Conservation (phyloP, 2,888 invertebrate genomes). For the Falcaria lacertinaria region DNA sequence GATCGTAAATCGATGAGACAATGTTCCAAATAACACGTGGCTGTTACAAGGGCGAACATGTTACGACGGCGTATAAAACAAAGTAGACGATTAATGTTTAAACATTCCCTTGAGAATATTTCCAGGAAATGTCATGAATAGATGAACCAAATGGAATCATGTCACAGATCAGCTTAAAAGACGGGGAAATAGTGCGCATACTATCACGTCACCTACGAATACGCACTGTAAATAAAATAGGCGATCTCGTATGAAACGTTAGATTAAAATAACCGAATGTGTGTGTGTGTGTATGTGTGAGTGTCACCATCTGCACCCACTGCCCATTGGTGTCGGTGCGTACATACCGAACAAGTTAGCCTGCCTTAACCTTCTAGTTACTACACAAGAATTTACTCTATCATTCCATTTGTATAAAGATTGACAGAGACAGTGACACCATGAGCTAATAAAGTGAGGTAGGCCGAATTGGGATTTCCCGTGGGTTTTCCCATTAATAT, state of each 20-base stretch:
- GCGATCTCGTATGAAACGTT: constrained; percentile 68
- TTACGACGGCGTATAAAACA: constrained; percentile 23
- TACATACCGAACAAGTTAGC: too few species aligned
- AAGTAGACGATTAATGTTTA: constrained; percentile 31
- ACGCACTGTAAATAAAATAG: constrained; percentile 74
- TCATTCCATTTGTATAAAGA: too few species aligned
- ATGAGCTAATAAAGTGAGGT: too few species aligned
- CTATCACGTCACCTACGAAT: constrained; percentile 56
- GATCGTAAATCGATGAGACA: constrained; percentile 32
- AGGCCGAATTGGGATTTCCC: too few species aligned
- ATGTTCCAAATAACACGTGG: constrained; percentile 25
- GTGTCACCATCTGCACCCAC: constrained; percentile 43
- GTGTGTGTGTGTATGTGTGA: too few species aligned
- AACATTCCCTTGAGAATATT: constrained; percentile 24
- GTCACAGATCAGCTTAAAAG: constrained; percentile 48
- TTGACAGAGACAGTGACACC: too few species aligned
- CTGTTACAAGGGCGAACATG: constrained; percentile 11
- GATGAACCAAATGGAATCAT: constrained; percentile 48
- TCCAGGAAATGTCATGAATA: constrained; percentile 36
- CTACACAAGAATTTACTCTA: too few species aligned
- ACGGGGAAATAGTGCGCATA: constrained; percentile 24
- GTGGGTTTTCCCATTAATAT: too few species aligned
- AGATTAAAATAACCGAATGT: constrained; percentile 58
- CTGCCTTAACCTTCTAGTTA: too few species aligned
- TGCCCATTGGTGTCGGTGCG: constrained; percentile 24